Evolutionary conservation across 1,140 invertebrate genomes (phyloP).

Genomic region (Pinna nobilis): DNA sequence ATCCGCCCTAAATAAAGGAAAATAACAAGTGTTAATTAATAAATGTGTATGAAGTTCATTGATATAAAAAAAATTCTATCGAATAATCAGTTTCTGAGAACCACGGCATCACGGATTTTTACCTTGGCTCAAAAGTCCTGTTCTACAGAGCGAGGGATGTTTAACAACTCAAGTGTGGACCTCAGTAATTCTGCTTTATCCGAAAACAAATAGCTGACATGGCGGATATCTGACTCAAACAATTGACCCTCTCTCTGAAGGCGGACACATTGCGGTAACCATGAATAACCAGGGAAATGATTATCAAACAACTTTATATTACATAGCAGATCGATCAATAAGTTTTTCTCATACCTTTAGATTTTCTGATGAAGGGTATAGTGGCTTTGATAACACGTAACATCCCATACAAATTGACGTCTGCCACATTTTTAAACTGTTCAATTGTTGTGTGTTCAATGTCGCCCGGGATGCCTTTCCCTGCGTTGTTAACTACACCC

Average conservation of each 20-base stretch:
- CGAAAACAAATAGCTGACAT: too few species aligned
- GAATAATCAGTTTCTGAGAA: neutral
- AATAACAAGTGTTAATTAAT: neutral
- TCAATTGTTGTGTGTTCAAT: constrained; percentile 87
- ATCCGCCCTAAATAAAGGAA: constrained; percentile 77
- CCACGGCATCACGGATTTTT: too few species aligned
- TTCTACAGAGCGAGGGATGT: too few species aligned
- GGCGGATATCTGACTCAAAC: too few species aligned
- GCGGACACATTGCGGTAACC: too few species aligned
- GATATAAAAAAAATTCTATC: neutral
- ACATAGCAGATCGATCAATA: too few species aligned
- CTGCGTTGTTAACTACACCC: constrained; percentile 79
- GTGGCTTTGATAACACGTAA: constrained; percentile 85
- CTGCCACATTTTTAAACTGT: constrained; percentile 73
- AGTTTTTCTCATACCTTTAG: constrained; percentile 74
- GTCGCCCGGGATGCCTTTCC: constrained; percentile 89
- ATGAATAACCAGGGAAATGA: neutral
- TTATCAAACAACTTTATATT: neutral
- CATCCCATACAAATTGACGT: constrained; percentile 90
- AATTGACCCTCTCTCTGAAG: too few species aligned
- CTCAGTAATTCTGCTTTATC: too few species aligned
- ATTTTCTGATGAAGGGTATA: constrained; percentile 82
- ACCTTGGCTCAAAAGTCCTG: too few species aligned
- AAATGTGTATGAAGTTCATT: neutral
- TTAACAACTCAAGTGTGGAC: too few species aligned